Evolutionary conservation across 92 coral and sea anemone genomes (phyloP), one percentile per base, ranked within the genome.

Genomic region (Metridium senile): DNA sequence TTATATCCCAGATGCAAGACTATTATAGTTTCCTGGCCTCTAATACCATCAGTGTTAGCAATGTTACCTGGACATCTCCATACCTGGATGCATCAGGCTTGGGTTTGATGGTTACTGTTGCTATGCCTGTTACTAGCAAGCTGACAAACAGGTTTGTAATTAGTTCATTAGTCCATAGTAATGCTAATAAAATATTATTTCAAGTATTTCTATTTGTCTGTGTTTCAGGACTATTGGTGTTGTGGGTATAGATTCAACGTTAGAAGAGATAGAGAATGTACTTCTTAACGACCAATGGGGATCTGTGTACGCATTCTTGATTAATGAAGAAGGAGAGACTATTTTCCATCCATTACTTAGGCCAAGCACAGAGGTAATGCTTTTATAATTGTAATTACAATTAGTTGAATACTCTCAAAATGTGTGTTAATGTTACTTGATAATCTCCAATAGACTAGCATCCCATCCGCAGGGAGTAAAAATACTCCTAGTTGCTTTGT

Each of bases 1-100:
- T 95, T 70, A 95, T 95, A 68, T 92, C 97, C 25, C 99, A 95
- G 77, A 95, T 95, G 99, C 95, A 95, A 66, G 99, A 95, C 74
- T 95, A 95, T 49, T 95, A 92, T 77, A 93, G 97, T 75, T 95
- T 95, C 83, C 84, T 95, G 70, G 97, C 96, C 1, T 93, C 99
- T 64, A 95, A 95, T 74, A 95, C 99, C 20, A 88, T 92, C 80
- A 87, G 97, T 22, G 83, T 90, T 23, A 90, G 89, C 54, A 89
- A 82, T 64, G 92, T 90, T 35, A 95, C 99, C 20, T 95, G 99
- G 99, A 95, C 97, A 21, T 89, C 99, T 13, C 99, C 99, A 0
- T 95, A 95, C 47, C 81, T 95, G 81, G 99, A 95, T 64, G 99
- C 99, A 25, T 82, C 93, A 46, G 99, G 97, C 21, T 78, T 95